A percentile compares a stretch with the other conserved stretches of the same genome.
Evolutionary conservation across 2,888 invertebrate species (phyloP).

Genomic region (Acronicta alni): DNA sequence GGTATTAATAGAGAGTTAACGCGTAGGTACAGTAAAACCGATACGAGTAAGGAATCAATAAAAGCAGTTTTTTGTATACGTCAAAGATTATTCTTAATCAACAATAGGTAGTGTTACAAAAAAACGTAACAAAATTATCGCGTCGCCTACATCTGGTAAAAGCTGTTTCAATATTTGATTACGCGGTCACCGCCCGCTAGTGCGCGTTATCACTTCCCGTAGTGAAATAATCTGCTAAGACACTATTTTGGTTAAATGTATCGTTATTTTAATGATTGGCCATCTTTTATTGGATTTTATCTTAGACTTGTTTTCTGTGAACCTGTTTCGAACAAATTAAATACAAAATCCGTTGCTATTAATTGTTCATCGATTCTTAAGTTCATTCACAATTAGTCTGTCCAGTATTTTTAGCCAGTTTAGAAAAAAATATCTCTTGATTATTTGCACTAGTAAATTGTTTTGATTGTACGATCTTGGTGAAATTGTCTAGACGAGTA

Average conservation of each 20-base stretch:
- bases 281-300: conserved; percentile 28
- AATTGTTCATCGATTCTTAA: conserved; percentile 7
- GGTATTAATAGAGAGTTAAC: not conserved
- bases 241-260: conserved; percentile 25
- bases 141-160: conserved; percentile 61
- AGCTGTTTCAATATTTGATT: conserved; percentile 76
- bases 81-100: conserved; percentile 18
- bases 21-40: not conserved
- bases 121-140: conserved; percentile 57
- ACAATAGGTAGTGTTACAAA: conserved; percentile 36
- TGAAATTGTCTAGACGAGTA: conserved; percentile 7
- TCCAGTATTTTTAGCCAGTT: conserved; percentile 2
- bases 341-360: conserved; percentile 1
- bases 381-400: conserved; percentile 6
- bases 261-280: conserved; percentile 35
- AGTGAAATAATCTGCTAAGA: conserved; percentile 49
- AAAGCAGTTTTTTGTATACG: not conserved
- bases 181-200: conserved; percentile 70
- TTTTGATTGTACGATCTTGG: conserved; percentile 8
- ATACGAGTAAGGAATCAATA: not conserved
- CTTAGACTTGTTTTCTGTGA: conserved; percentile 15
- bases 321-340: conserved; percentile 10
- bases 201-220: conserved; percentile 68
- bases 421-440: conserved; percentile 7
- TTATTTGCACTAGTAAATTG: conserved; percentile 22